A percentile compares a stretch with the other conserved stretches of the same genome.
Conservation (phyloP, 2,888 invertebrate species). For the Amiota communis region DNA sequence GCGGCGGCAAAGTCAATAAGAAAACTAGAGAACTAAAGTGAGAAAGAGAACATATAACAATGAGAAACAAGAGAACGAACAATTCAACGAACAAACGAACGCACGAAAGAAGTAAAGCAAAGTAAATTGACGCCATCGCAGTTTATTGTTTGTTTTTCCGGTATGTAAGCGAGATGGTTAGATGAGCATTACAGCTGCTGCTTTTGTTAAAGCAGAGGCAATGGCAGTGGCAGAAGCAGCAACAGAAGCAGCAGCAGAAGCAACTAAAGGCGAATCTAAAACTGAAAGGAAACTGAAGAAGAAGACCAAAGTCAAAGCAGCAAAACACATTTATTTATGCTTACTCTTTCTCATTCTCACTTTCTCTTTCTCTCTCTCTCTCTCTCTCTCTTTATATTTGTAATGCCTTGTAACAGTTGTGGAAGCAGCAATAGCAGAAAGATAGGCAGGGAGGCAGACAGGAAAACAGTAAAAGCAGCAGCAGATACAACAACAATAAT, state of each 20-base stretch:
- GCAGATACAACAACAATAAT: not conserved
- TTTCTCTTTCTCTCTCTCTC: too few relatives aligned
- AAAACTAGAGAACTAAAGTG: too few relatives aligned
- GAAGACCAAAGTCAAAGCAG: too few relatives aligned
- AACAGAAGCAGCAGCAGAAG: not conserved
- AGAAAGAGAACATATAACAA: too few relatives aligned
- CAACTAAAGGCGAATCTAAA: not conserved
- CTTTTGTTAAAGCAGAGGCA: not conserved
- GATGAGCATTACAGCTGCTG: not conserved
- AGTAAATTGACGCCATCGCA: constrained; percentile 27
- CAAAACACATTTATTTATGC: too few relatives aligned
- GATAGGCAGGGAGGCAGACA: not conserved
- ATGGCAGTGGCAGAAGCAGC: too few relatives aligned
- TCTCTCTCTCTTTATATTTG: constrained; percentile 2
- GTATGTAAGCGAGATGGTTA: constrained; percentile 50
- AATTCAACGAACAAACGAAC: too few relatives aligned
- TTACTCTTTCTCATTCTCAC: too few relatives aligned
- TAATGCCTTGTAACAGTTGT: not conserved
- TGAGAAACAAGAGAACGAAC: too few relatives aligned
- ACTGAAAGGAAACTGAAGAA: too few relatives aligned
- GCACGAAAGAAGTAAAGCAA: not conserved
- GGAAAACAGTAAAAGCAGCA: not conserved
- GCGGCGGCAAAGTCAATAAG: not conserved
- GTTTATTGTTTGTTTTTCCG: constrained; percentile 44
- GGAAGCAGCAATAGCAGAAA: not conserved